Percentiles rank a stretch among this genome's conserved stretches.
Conservation (phyloP, 2,113 vertebrate genomes). For the Macaca fascicularis region T2T-MFA8v1.1 NC_088379.1:168062001-168062500, state of each 20-base stretch:
- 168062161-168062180: conserved; percentile 1
- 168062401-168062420: not conserved
- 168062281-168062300: not conserved
- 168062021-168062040: not conserved
- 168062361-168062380: not conserved
- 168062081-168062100: conserved; percentile 29
- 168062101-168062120: not conserved
- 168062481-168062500: not conserved
- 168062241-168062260: not conserved
- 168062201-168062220: not conserved
- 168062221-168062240: not conserved
- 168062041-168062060: not conserved
- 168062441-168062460: not conserved
- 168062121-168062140: not conserved
- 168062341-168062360: not conserved
- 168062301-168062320: not conserved
- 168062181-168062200: not conserved
- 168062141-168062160: conserved; percentile 21
- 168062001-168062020: not conserved
- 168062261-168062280: not conserved
- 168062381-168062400: not conserved
- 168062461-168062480: not conserved
- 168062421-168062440: not conserved
- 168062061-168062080: not conserved
- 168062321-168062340: not conserved